Percentiles rank a stretch among this genome's conserved stretches.
Evolutionary conservation across 2,888 invertebrate genomes (phyloP).

Genomic region (Leptogaster cylindrica): DNA sequence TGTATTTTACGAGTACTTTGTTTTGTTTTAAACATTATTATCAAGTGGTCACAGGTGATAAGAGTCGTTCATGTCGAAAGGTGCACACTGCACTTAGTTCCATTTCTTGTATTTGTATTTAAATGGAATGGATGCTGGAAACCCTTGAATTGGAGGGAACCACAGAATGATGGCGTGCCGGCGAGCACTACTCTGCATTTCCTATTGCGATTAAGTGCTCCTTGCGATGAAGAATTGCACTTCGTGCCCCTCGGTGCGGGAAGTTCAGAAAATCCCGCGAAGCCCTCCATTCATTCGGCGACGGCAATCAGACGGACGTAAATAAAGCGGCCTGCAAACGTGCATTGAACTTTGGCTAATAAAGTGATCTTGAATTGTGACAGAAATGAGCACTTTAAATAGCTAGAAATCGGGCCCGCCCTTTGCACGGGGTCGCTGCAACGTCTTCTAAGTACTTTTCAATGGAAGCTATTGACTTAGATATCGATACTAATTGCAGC

Average conservation of each 20-base stretch:
- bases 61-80: too few relatives aligned
- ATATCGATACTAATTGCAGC: slow-evolving; percentile 10
- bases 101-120: too few relatives aligned
- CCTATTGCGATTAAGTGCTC: slow-evolving; percentile 22
- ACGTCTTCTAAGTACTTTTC: not conserved
- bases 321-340: slow-evolving; percentile 21
- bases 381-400: slow-evolving; percentile 18
- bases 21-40: too few relatives aligned
- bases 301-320: slow-evolving; percentile 29
- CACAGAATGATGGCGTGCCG: not conserved
- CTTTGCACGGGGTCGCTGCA: not conserved
- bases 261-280: slow-evolving; percentile 5
- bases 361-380: slow-evolving; percentile 36
- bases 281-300: slow-evolving; percentile 12
- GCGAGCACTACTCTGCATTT: slow-evolving; percentile 5
- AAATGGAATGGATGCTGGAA: too few relatives aligned
- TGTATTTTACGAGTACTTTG: too few relatives aligned
- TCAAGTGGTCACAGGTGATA: too few relatives aligned
- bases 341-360: slow-evolving; percentile 34
- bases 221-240: slow-evolving; percentile 4
- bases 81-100: too few relatives aligned
- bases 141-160: too few relatives aligned
- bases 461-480: slow-evolving; percentile 4
- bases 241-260: not conserved
- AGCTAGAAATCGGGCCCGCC: slow-evolving; percentile 7